Conservation (phyloP, 2,797 vertebrate species). For the Malurus leucopterus region DNA sequence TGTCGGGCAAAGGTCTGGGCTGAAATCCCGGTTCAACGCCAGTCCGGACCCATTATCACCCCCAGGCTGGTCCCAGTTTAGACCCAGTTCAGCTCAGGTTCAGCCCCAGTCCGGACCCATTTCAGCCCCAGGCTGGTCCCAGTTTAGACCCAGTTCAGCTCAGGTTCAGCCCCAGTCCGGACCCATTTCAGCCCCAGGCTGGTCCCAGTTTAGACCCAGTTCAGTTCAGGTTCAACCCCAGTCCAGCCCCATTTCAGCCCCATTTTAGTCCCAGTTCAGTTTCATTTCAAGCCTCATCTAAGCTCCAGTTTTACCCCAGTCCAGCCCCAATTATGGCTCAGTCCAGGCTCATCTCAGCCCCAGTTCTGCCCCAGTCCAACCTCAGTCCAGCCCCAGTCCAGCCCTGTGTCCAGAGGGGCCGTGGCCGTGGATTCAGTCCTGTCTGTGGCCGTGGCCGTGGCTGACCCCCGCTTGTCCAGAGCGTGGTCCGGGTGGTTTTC, state of each 20-base stretch:
- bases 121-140: too few relatives aligned
- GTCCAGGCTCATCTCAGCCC: fast-evolving
- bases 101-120: too few relatives aligned
- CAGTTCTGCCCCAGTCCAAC: fast-evolving
- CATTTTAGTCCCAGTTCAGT: too few relatives aligned
- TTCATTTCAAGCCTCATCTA: too few relatives aligned
- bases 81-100: fast-evolving
- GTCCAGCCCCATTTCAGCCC: not conserved
- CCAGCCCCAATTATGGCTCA: not conserved
- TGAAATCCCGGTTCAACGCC: fast-evolving
- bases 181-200: fast-evolving
- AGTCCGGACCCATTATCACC: too few relatives aligned
- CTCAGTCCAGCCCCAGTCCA: too few relatives aligned
- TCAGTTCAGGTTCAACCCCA: too few relatives aligned
- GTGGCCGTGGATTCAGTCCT: not conserved
- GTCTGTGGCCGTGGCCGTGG: not conserved
- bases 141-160: too few relatives aligned
- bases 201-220: fast-evolving
- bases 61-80: too few relatives aligned
- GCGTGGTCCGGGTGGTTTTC: not conserved
- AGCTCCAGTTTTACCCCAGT: not conserved
- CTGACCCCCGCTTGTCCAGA: not conserved
- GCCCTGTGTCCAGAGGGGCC: not conserved
- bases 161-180: fast-evolving
- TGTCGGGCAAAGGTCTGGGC: not conserved